Evolutionary conservation across 2,113 vertebrate genomes (phyloP).

Genomic region (Hylia prasina): DNA sequence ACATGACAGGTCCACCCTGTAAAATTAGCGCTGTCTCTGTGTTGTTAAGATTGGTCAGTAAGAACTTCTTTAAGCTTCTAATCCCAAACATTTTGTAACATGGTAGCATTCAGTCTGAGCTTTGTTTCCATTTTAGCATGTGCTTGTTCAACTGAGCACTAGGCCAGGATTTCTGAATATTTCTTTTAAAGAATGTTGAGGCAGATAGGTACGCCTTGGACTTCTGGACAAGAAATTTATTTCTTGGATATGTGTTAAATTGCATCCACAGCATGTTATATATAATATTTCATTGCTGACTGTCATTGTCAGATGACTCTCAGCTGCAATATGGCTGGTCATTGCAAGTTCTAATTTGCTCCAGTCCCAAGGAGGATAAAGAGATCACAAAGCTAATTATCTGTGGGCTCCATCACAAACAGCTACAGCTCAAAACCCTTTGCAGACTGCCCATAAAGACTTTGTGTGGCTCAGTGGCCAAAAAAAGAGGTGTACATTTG

Average conservation of each 20-base stretch:
- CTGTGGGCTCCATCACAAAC: neutral
- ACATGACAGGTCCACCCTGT: neutral
- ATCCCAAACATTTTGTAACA: neutral
- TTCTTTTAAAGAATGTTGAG: neutral
- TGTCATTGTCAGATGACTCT: neutral
- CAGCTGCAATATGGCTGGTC: neutral
- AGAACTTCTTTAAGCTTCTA: neutral
- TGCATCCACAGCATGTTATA: neutral
- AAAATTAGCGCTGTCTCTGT: neutral
- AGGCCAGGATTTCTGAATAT: neutral
- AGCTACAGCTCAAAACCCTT: neutral
- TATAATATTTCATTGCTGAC: neutral
- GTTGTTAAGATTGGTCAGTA: neutral
- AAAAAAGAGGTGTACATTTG: too few species aligned
- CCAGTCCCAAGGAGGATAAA: neutral
- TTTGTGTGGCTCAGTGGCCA: neutral
- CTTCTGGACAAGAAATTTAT: neutral
- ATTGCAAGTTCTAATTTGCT: neutral
- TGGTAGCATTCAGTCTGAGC: neutral
- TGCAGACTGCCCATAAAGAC: neutral
- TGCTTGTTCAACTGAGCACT: neutral
- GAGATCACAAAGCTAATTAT: neutral
- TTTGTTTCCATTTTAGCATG: neutral
- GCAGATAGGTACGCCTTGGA: neutral
- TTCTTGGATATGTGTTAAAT: neutral